A percentile compares a stretch with the other conserved stretches of the same genome.
Conservation (phyloP, 2,113 vertebrate genomes). For the Orthonyx spaldingii region DNA sequence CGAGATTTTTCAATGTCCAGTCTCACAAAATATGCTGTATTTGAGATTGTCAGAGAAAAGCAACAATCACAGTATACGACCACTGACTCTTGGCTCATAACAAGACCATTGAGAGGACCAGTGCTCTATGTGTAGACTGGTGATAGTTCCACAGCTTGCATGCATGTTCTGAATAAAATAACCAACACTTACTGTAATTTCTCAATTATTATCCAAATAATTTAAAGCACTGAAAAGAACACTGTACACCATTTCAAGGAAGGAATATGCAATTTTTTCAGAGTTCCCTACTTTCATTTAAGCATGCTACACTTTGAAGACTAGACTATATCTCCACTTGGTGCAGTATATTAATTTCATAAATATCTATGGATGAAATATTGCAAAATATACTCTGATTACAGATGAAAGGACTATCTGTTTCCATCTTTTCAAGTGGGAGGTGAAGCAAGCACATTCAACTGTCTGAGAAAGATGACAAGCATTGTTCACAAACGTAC, state of each 20-base stretch:
- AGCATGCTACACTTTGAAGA: background rate
- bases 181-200: background rate
- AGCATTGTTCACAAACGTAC: background rate
- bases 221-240: background rate
- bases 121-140: background rate
- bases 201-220: background rate
- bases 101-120: background rate
- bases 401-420: background rate
- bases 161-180: background rate
- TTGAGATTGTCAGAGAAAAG: background rate
- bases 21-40: background rate
- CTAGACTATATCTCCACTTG: background rate
- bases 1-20: background rate
- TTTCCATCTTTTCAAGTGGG: background rate
- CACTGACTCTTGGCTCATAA: background rate
- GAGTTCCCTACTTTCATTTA: background rate
- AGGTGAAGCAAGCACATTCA: background rate
- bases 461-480: background rate
- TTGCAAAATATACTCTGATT: background rate
- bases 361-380: background rate
- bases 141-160: background rate
- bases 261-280: background rate
- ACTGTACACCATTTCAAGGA: background rate
- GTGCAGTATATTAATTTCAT: background rate
- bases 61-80: background rate